Evolutionary conservation across 2,888 invertebrate species (phyloP), one percentile per base, ranked within the genome.

Genomic region (Volucella inanis): DNA sequence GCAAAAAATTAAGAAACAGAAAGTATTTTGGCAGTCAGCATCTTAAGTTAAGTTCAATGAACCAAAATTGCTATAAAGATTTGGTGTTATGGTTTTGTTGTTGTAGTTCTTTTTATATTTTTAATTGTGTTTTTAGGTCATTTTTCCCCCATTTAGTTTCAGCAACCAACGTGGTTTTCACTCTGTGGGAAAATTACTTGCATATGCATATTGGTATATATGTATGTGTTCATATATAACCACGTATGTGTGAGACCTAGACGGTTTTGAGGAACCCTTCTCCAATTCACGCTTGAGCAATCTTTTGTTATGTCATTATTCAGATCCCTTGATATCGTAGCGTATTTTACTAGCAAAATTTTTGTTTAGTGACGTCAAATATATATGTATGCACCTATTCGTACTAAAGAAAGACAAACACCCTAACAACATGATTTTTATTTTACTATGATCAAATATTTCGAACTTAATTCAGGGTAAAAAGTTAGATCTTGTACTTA

Each of bases 101-200:
- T 31, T 52, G 59, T 11, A 64, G 41, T 65, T 18, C 52, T 65
- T n/a, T 74, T 75, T 50, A 75, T 71, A 82, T 59, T 82, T 54
- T 80, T 55, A 85, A 75, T 75, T 85, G 79, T 85, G 84, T 85
- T 85, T 85, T 85, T 80, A 85, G 84, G 84, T 85, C 80, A 85
- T 80, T 85, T 85, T 80, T 80, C 84, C 22, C 81, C 80, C 65
- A 75, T 70, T 80, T 74, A 75, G 65, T 49, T 57, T 71, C 15
- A 75, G 64, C 62, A 64, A 55, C 71, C 50, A 71, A 70, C 59
- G 59, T 55, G 62, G 79, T 70, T 83, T 80, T 85, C 80, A 67
- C 84, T 85, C 71, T 67, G 71, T 85, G 80, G 65, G 80, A 85
- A 85, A 49, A 38, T 75, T 76, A 71, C 45, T 47, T 59, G 31